Conservation (phyloP, 2,113 vertebrate genomes). For the Anthoscopus minutus region DNA sequence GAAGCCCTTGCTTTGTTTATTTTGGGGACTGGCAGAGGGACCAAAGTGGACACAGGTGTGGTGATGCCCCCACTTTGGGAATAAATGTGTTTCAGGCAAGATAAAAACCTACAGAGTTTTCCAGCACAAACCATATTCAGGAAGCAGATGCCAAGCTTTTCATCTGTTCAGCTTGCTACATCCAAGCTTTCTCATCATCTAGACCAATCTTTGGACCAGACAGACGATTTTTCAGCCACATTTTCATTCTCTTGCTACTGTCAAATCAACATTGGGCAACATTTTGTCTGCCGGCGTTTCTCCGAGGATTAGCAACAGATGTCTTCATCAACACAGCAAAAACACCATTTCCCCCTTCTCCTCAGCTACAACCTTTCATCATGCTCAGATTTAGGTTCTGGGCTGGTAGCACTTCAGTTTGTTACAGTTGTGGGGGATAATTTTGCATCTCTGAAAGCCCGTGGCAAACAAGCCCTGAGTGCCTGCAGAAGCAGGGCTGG, state of each 20-base stretch:
- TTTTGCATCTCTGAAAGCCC: neutral
- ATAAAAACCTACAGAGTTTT: neutral
- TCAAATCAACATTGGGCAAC: conserved; percentile 43
- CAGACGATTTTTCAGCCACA: conserved; percentile 30
- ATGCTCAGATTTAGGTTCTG: neutral
- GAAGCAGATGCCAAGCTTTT: conserved; percentile 38
- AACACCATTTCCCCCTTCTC: neutral
- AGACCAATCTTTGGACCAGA: conserved; percentile 34
- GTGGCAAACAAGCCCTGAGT: neutral
- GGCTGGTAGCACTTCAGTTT: neutral
- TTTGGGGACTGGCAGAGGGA: neutral
- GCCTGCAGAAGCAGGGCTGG: neutral
- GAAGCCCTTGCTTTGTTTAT: neutral
- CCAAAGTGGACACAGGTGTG: neutral
- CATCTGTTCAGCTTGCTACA: conserved; percentile 42
- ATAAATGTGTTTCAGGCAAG: neutral
- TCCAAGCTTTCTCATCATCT: conserved; percentile 3
- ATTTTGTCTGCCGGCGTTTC: conserved; percentile 1
- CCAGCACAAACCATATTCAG: neutral
- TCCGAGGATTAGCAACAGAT: conserved; percentile 33
- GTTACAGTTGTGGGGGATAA: neutral
- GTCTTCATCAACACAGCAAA: conserved; percentile 20
- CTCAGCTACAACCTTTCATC: neutral
- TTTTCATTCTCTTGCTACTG: conserved; percentile 30
- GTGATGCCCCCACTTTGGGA: neutral